Evolutionary conservation across 2,113 vertebrate genomes (phyloP), one percentile per base, ranked within the genome.

Genomic region (Sylvietta virens): DNA sequence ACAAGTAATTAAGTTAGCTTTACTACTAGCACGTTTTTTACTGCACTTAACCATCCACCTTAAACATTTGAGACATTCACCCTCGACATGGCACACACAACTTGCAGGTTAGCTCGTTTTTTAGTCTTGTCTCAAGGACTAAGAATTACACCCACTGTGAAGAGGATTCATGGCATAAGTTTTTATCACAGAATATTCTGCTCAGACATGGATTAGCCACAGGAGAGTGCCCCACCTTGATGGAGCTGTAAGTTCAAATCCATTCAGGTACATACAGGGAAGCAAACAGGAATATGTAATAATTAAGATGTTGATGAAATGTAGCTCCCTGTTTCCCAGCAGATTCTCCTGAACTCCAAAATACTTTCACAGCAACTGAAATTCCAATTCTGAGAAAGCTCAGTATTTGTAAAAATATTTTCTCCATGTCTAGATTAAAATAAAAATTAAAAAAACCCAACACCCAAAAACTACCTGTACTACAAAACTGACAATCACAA

Each of bases 81-180:
- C 51, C 39, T 66, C 0, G 0, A 51, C 33, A 31, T 10, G 44
- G 39, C 2, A 1, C 18, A 37, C 2, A 2, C 5, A 64, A 54
- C 22, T 77, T 58, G 21, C 9, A 37, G 48, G 22, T 82, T 61
- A 81, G 54, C 12, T 69, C 27, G 3, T 56, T 61, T 77, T 71
- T 64, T 19, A 77, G n/a, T 65, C 58, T n/a, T 45, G 28, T 31
- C 50, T 70, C 31, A 61, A 53, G 20, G 42, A 70, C 28, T 50
- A 81, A 74, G 50, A 39, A 51, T 21, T 71, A n/a, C 30, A 74
- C 7, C 21, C 47, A 35, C 33, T 31, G 15, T 1, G 0, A 88
- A 73, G 51, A 62, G 16, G 24, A 62, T 42, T 45, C 14, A 57
- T 22, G 12, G 44, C 20, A 9, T 17, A 27, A 84, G 13, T 50